A percentile compares a stretch with the other conserved stretches of the same genome.
Conservation (phyloP, 1,140 invertebrate genomes). For the Popillia japonica region DNA sequence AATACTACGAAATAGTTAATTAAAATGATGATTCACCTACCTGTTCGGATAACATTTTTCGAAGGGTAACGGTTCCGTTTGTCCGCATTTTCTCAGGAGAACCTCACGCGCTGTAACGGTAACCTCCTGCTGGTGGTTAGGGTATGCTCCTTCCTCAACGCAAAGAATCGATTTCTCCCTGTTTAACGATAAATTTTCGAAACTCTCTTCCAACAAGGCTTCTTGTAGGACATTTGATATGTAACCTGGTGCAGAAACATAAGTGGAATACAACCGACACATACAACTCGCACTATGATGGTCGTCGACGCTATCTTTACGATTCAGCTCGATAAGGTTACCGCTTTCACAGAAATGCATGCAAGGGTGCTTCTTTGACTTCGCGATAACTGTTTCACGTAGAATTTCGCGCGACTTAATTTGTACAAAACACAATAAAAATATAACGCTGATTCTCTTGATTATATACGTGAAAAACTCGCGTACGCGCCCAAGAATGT, state of each 20-base stretch:
- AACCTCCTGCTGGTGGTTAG: not conserved
- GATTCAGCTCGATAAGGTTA: not conserved
- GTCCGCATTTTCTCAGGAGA: slow-evolving; percentile 71
- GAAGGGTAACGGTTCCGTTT: slow-evolving; percentile 68
- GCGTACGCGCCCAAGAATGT: not conserved
- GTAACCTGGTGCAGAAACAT: slow-evolving; percentile 35
- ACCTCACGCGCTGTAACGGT: slow-evolving; percentile 62
- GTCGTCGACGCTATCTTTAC: not conserved
- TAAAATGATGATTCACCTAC: slow-evolving; percentile 61
- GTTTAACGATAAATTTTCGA: slow-evolving; percentile 36
- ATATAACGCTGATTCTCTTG: no score
- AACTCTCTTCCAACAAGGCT: slow-evolving; percentile 4
- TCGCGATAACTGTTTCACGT: not conserved
- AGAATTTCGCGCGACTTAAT: not conserved
- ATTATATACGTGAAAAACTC: no score
- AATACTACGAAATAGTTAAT: not conserved
- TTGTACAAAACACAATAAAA: no score
- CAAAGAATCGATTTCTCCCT: not conserved
- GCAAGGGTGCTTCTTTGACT: slow-evolving; percentile 3
- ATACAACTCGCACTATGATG: not conserved
- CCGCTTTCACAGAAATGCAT: slow-evolving; percentile 34
- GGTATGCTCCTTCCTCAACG: not conserved
- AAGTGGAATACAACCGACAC: slow-evolving; percentile 11
- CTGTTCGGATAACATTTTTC: slow-evolving; percentile 68
- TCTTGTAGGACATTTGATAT: slow-evolving; percentile 33